Evolutionary conservation across 2,113 vertebrate species (phyloP), one percentile per base, ranked within the genome.

Genomic region (Cololabis saira): DNA sequence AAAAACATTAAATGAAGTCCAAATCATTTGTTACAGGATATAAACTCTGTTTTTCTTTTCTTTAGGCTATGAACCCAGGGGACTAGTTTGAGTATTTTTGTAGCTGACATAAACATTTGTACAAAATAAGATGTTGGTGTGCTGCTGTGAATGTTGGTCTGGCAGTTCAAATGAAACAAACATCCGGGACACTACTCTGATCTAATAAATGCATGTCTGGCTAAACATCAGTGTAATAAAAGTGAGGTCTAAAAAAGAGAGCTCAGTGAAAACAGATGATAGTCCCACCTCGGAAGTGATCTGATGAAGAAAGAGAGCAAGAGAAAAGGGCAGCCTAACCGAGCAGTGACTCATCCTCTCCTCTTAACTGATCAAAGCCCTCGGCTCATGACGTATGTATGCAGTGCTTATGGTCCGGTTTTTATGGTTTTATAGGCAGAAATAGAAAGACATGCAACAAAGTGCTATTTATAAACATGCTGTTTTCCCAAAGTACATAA

Each of bases 1-100:
- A 48, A 48, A 54, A 48, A 57, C 19, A 58, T 47, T 51, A 74
- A 78, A 73, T 76, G 40, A 67, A 79, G 76, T 51, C 62, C 58
- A 53, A 53, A 59, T 75, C 84, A 87, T 90, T 86, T 89, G 86
- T 78, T 87, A 77, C 54, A 74, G 50, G 62, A 84, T 66, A 82
- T 73, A 81, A 65, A 77, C 47, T 83, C 54, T 21, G 6, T 65
- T 61, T 33, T 33, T 17, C 10, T 17, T 47, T 18, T 17, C 45
- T 80, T 78, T 90, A 80, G 68, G 51, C 73, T 67, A 52, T 81
- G 72, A 62, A 77, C 71, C 68, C 61, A 68, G 67, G 64, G 30
- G 64, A 56, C 59, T 67, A 41, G 54, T 59, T 64, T 76, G 61
- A 85, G 70, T 66, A 21, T 78, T 85, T 37, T 11, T 37, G 1